Percentiles rank a stretch among this genome's conserved stretches.
phyloP scores from a whole-genome alignment of 2,113 vertebrate species.

The Arvicanthis niloticus region DNA sequence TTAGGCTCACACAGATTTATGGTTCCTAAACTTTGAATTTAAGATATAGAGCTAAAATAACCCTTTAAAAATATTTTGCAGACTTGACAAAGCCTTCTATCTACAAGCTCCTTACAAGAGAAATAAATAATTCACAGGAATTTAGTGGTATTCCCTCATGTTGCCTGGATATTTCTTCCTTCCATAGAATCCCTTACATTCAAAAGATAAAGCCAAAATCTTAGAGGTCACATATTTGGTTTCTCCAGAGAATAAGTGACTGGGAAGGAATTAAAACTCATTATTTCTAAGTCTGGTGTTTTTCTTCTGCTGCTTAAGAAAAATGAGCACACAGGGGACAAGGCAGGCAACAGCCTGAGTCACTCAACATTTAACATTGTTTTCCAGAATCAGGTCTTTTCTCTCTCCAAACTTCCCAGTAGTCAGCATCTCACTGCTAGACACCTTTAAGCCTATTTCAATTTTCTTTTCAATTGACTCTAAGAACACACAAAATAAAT shows the following conservation, averaged over 20 bases:
- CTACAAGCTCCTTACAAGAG: background rate
- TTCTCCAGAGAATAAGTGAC: background rate
- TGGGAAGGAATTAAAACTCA: background rate
- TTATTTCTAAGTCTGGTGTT: background rate
- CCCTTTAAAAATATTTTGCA: background rate
- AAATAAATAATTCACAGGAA: background rate
- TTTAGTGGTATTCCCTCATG: background rate
- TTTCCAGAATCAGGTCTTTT: background rate
- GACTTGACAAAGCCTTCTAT: background rate
- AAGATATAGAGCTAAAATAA: background rate
- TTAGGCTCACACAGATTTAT: background rate
- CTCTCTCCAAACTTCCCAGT: conserved; percentile 13
- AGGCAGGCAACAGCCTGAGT: background rate
- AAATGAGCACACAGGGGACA: background rate
- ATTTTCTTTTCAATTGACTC: conserved; percentile 59
- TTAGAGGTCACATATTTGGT: background rate
- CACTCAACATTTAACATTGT: conserved; percentile 9
- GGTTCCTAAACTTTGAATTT: background rate
- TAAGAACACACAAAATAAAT: conserved; percentile 27
- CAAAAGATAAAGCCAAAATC: background rate
- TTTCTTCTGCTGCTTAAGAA: background rate
- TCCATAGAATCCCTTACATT: background rate
- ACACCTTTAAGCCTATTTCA: conserved; percentile 26
- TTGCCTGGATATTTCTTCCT: background rate
- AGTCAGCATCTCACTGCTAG: background rate